Conservation (phyloP, 2,888 invertebrate genomes). For the Trileptium ribeirensis region DNA sequence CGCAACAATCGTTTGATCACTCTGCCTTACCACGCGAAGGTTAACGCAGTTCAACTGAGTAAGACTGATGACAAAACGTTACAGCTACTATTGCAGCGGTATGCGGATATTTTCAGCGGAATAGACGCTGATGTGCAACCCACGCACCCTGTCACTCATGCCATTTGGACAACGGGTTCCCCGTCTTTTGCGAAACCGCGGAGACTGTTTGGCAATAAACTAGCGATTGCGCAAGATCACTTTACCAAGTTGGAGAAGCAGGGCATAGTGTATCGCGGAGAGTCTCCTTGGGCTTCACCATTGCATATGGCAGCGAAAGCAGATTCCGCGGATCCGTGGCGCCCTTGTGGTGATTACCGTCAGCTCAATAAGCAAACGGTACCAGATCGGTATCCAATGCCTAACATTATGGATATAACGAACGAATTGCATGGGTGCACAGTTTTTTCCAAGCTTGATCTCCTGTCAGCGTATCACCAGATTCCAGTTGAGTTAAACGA, state of each 20-base stretch:
- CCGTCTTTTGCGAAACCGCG: slow-evolving; percentile 5
- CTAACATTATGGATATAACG: background rate
- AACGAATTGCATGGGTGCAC: background rate
- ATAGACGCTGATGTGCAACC: background rate
- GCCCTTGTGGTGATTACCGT: slow-evolving; percentile 1
- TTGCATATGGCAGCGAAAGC: slow-evolving; percentile 7
- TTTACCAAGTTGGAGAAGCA: background rate
- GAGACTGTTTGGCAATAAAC: slow-evolving; percentile 9
- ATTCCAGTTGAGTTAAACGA: background rate
- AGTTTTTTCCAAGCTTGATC: slow-evolving; percentile 7
- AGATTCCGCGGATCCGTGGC: background rate
- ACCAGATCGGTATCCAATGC: slow-evolving; percentile 8
- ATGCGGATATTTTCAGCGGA: background rate
- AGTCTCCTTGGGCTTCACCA: slow-evolving; percentile 6
- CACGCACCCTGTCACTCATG: slow-evolving; percentile 6
- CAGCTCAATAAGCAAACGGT: background rate
- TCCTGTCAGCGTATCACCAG: background rate
- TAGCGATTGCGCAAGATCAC: background rate
- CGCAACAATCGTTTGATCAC: background rate
- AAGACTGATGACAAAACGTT: background rate
- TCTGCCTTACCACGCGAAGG: background rate
- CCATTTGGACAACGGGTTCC: background rate
- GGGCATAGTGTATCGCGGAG: slow-evolving; percentile 8
- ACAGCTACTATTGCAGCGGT: background rate
- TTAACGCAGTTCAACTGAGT: background rate